Conservation (phyloP, 2,888 invertebrate species). For the Branchipolynoe longqiensis region DNA sequence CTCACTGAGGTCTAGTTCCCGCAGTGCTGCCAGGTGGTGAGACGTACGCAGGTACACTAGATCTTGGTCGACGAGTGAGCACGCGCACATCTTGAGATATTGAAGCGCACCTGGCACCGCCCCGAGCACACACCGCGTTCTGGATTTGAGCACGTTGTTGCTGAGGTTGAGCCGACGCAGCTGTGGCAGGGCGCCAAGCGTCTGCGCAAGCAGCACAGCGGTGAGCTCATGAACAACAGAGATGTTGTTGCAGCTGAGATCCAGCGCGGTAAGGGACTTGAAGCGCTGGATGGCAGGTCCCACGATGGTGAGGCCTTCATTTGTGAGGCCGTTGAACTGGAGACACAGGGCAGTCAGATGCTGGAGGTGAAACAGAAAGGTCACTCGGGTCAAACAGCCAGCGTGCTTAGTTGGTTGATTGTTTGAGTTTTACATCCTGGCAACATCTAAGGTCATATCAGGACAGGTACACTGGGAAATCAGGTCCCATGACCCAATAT, state of each 20-base stretch:
- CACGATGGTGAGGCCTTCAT: conserved; percentile 72
- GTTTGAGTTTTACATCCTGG: too few species aligned
- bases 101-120: conserved; percentile 70
- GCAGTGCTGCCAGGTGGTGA: conserved; percentile 71
- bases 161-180: conserved; percentile 77
- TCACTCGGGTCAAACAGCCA: too few species aligned
- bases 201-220: conserved; percentile 67
- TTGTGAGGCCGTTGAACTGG: conserved; percentile 76
- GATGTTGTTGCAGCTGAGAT: conserved; percentile 78
- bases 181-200: conserved; percentile 69
- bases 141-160: conserved; percentile 75
- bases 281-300: conserved; percentile 72
- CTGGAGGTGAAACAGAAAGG: conserved; percentile 70
- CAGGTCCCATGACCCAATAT: too few species aligned
- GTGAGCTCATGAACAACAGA: conserved; percentile 69
- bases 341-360: conserved; percentile 74
- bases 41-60: conserved; percentile 72
- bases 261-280: conserved; percentile 75
- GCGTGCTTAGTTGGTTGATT: too few species aligned
- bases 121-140: conserved; percentile 71
- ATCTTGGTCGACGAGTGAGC: conserved; percentile 74
- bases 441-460: too few species aligned
- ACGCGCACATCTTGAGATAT: conserved; percentile 75
- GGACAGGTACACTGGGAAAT: too few species aligned
- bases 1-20: conserved; percentile 77